Evolutionary conservation across 35 echinoderm and acorn worm species (phyloP), one percentile per base, ranked within the genome.

Genomic region (Patiria miniata): DNA sequence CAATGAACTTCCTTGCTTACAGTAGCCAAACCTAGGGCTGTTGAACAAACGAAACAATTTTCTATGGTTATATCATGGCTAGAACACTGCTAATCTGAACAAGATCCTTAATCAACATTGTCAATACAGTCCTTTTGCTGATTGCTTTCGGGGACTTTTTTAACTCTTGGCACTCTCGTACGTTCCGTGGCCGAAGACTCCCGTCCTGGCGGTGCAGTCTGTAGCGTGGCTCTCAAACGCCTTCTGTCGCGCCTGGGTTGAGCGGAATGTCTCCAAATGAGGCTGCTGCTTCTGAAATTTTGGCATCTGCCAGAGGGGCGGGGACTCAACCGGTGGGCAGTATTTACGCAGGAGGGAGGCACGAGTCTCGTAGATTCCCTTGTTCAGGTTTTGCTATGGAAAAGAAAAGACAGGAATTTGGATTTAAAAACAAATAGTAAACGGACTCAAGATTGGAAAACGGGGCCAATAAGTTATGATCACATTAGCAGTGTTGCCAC

Each of bases 301-400:
- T 2, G 92, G 87, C 92, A 99, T 94, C 86, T 99, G 96, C 96
- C 96, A 99, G 10, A 99, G 90, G 39, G 96, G 96, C 2, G 92
- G 92, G 7, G 82, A 53, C 55, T 99, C 96, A 7, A 99, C 92
- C 9, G 96, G 89, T 59, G 96, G 96, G 73, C 92, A 94, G 81
- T 87, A 84, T 85, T 99, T 99, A 16, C 96, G 84, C 3, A 99
- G 89, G 16, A 95, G 88, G 16, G 93, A 99, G 2, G 96, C 90
- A 14, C 96, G 88, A 29, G 96, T 99, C 56, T 99, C 96, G 37
- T 99, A 99, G 60, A 99, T 99, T 29, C 96, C 96, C 90, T 91
- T 90, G 82, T 94, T 93, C 26, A 86, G 83, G 77, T 90, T 90
- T 97, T 97, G 87, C 91, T 97, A 79, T 77, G 18, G 51, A 34